These are phyloP conservation scores for Holothuria glaberrima DNA, from an alignment of 35 echinoderm and acorn worm species.

Conservation along the genomic window DNA sequence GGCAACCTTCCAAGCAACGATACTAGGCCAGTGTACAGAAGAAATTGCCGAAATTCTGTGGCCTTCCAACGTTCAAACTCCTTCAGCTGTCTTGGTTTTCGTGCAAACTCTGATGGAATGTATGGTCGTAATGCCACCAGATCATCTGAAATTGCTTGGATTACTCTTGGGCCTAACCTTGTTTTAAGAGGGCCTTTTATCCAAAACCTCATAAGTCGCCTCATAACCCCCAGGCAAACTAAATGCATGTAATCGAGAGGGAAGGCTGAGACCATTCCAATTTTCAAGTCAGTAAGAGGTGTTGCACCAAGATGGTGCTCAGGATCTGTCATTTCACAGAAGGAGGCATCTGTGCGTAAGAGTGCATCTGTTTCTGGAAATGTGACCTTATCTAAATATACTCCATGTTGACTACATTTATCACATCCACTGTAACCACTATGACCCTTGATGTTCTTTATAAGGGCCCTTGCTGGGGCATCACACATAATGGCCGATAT, in stretches of 20 bases:
- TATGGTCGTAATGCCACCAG: neutral
- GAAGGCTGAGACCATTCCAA: conserved; percentile 50
- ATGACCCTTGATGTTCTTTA: conserved; percentile 37
- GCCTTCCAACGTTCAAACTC: conserved; percentile 71
- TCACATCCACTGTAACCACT: conserved; percentile 36
- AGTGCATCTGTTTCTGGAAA: neutral
- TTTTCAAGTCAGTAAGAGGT: conserved; percentile 15
- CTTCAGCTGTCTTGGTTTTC: conserved; percentile 55
- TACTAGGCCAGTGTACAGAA: conserved; percentile 66
- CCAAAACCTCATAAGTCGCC: conserved; percentile 58
- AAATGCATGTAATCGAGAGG: conserved; percentile 85
- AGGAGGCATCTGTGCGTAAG: too few relatives aligned
- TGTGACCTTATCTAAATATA: neutral
- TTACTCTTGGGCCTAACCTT: neutral
- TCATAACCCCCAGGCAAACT: conserved; percentile 69
- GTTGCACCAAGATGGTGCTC: conserved; percentile 47
- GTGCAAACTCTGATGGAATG: conserved; percentile 63
- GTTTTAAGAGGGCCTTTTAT: conserved; percentile 54
- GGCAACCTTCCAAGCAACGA: conserved; percentile 47
- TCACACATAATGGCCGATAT: conserved; percentile 6
- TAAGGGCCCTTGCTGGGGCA: conserved; percentile 20
- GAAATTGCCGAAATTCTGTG: conserved; percentile 71
- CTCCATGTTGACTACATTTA: conserved; percentile 4
- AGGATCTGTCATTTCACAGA: too few relatives aligned
- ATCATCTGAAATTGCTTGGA: conserved; percentile 20